Percentiles rank a stretch among this genome's conserved stretches.
Conservation (phyloP, 2,113 vertebrate species). For the Asarcornis scutulata region DNA sequence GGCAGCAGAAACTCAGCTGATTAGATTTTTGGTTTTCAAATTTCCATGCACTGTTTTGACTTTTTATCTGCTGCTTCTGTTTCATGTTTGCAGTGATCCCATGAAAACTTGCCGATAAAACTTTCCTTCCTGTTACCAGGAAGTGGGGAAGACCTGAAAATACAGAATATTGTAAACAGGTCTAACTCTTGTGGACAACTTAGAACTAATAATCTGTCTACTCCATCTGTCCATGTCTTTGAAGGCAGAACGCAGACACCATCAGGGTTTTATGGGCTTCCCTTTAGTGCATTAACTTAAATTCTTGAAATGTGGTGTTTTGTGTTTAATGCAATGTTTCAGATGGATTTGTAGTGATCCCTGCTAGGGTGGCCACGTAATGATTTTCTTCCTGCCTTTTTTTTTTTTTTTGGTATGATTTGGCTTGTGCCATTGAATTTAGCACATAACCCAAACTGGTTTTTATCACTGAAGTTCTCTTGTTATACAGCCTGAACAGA, state of each 20-base stretch:
- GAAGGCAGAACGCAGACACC: neutral
- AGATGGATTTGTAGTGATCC: neutral
- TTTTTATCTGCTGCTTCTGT: neutral
- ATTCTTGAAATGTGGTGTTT: neutral
- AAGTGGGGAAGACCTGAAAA: neutral
- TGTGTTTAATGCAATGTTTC: neutral
- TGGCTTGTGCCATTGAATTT: accelerated
- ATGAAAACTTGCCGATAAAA: neutral
- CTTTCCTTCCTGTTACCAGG: neutral
- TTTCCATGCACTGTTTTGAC: neutral
- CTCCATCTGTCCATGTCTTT: neutral
- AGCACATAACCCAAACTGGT: neutral
- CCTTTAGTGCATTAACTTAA: neutral
- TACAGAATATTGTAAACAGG: neutral
- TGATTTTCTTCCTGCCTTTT: neutral
- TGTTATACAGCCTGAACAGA: neutral
- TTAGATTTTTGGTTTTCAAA: neutral
- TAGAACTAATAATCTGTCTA: neutral
- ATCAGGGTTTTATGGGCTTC: neutral
- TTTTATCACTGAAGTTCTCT: neutral
- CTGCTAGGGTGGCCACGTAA: neutral
- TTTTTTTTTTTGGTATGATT: too few relatives aligned
- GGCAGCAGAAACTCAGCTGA: neutral
- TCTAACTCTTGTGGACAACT: neutral
- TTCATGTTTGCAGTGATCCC: neutral